Conservation (phyloP, 2,797 vertebrate species). For the Poeciliopsis presidionis region DNA sequence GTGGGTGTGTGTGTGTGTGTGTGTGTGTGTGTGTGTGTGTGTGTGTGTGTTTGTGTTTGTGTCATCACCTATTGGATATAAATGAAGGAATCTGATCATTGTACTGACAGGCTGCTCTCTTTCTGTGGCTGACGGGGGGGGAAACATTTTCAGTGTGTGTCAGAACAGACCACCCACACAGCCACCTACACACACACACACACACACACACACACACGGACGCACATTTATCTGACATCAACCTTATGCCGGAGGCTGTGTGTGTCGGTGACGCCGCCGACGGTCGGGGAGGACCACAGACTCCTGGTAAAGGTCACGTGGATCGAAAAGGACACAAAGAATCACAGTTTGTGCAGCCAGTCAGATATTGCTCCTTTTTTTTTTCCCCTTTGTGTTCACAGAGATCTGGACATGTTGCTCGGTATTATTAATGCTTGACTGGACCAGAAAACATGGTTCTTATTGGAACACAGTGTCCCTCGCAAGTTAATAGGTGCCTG, state of each 20-base stretch:
- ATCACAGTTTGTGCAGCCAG: constrained; percentile 83
- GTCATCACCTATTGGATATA: constrained; percentile 23
- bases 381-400: constrained; percentile 41
- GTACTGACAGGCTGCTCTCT: constrained; percentile 30
- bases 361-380: constrained; percentile 80
- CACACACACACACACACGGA: background rate
- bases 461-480: constrained; percentile 13
- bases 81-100: constrained; percentile 19
- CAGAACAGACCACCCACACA: constrained; percentile 1
- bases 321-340: constrained; percentile 65
- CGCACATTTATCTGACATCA: constrained; percentile 44
- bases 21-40: background rate
- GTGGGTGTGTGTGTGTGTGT: too few species aligned
- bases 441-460: constrained; percentile 40
- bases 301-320: constrained; percentile 59
- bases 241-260: constrained; percentile 31
- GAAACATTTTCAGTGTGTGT: constrained; percentile 20
- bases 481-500: background rate
- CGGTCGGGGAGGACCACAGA: constrained; percentile 50
- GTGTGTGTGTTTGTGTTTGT: constrained; percentile 11
- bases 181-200: constrained; percentile 12
- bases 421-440: constrained; percentile 56
- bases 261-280: constrained; percentile 30
- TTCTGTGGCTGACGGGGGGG: constrained; percentile 8
- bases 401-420: constrained; percentile 55